phyloP scores from a whole-genome alignment of 2,797 vertebrate genomes.

The Sebastes nivosus region DNA sequence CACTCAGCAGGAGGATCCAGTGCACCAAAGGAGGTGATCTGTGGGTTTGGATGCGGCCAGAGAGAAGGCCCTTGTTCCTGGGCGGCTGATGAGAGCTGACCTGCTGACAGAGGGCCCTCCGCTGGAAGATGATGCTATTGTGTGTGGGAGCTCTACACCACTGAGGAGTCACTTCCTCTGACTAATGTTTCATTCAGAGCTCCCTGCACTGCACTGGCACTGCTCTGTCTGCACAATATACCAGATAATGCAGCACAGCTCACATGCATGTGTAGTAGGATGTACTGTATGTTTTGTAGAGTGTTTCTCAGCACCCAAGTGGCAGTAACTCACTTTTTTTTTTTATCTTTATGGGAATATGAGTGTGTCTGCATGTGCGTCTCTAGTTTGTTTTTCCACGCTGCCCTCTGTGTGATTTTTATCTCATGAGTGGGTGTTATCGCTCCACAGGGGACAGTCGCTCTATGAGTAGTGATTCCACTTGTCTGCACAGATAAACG shows the following conservation, averaged over 20 bases:
- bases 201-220: conserved; percentile 34
- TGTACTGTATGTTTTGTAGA: conserved; percentile 1
- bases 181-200: conserved; percentile 59
- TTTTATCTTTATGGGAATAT: background rate
- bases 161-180: conserved; percentile 45
- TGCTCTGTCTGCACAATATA: conserved; percentile 24
- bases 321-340: background rate
- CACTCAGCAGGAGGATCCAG: conserved; percentile 81
- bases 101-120: conserved; percentile 74
- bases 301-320: background rate
- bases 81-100: conserved; percentile 63
- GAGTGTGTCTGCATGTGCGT: background rate
- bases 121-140: conserved; percentile 67
- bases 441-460: conserved; percentile 39
- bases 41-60: conserved; percentile 40
- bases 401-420: conserved; percentile 31
- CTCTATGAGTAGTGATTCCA: conserved; percentile 42
- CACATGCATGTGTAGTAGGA: conserved; percentile 3
- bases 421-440: conserved; percentile 47
- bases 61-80: conserved; percentile 74
- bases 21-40: conserved; percentile 75
- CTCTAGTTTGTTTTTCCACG: conserved; percentile 37
- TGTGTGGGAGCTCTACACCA: conserved; percentile 28
- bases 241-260: conserved; percentile 27
- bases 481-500: conserved; percentile 57